These are phyloP conservation scores for Brachypodius melanocephalos DNA, from an alignment of 2,113 vertebrate genomes.

Conservation along the genomic window DNA sequence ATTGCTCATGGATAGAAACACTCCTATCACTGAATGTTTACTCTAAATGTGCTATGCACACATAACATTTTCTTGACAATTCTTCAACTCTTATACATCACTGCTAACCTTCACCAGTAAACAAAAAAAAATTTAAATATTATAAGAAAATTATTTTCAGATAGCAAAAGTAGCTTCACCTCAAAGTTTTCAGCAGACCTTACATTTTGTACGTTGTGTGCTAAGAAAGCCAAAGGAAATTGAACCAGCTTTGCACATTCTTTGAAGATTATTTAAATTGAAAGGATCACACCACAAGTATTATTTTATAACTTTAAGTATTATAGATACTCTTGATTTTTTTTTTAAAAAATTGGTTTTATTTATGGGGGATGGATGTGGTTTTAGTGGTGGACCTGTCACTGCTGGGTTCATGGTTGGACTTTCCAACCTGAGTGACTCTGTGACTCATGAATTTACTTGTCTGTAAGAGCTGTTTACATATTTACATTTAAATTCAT, in stretches of 20 bases:
- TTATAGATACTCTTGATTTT: not conserved
- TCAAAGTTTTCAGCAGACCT: not conserved
- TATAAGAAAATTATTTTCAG: not conserved
- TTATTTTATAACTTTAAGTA: not conserved
- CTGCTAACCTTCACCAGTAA: not conserved
- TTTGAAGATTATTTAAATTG: not conserved
- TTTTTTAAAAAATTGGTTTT: not conserved
- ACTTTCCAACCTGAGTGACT: not conserved
- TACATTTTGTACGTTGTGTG: rapidly evolving
- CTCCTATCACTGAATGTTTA: not conserved
- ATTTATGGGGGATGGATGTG: not conserved
- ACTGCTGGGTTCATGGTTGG: not conserved
- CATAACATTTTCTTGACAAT: not conserved
- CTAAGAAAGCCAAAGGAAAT: not conserved
- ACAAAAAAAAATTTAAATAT: not conserved
- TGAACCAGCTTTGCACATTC: not conserved
- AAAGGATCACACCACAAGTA: not conserved
- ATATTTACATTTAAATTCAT: not conserved
- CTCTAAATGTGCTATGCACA: not conserved
- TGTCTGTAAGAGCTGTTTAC: not conserved
- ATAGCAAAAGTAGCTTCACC: not conserved
- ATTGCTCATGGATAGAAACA: not conserved
- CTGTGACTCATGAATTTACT: not conserved
- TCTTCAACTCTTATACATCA: not conserved
- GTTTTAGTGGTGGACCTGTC: not conserved